Conservation (phyloP, 2,797 vertebrate species). For the Dicrostonyx torquatus region DNA sequence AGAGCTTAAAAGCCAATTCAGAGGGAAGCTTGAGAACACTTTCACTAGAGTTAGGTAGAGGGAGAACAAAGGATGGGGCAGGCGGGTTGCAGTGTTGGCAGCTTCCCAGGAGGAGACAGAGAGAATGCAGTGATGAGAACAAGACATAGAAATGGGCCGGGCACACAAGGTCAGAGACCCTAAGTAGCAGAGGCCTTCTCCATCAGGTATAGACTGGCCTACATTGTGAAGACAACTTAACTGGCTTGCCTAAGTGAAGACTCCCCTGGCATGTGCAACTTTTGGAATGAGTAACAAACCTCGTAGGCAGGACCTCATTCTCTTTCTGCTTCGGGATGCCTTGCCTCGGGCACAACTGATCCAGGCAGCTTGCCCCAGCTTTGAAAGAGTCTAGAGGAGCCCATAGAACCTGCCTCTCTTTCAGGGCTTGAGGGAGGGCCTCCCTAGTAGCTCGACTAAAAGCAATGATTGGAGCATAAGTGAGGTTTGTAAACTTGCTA, state of each 20-base stretch:
- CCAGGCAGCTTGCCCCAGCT: not conserved
- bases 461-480: not conserved
- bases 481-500: not conserved
- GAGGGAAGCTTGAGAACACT: not conserved
- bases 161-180: not conserved
- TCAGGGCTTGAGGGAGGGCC: not conserved
- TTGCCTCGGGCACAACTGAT: not conserved
- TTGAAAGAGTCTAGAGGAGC: not conserved
- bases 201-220: not conserved
- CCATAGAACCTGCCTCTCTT: not conserved
- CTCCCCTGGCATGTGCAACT: not conserved
- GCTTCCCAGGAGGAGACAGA: not conserved
- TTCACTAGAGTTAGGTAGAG: not conserved
- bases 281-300: not conserved
- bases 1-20: not conserved
- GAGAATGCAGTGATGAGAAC: not conserved
- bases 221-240: not conserved
- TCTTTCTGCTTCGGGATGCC: not conserved
- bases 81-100: not conserved
- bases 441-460: not conserved
- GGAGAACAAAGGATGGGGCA: not conserved
- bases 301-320: not conserved
- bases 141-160: not conserved
- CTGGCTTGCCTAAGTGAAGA: not conserved
- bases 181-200: not conserved